A percentile compares a stretch with the other conserved stretches of the same genome.
phyloP scores from a whole-genome alignment of 1,140 invertebrate genomes.

The Zaprionus capensis region DNA sequence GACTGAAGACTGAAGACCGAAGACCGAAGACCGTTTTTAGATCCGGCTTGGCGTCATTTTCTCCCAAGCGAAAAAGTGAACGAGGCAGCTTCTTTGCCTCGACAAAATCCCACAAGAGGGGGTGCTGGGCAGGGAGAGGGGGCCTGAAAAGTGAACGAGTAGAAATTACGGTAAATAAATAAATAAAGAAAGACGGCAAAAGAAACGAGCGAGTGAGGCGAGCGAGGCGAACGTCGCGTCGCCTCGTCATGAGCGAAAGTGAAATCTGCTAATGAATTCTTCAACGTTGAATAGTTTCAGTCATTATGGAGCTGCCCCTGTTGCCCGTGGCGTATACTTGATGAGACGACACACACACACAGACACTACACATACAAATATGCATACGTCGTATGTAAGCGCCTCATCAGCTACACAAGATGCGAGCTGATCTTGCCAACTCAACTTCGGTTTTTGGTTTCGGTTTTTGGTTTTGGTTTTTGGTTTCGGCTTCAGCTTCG shows the following conservation, averaged over 20 bases:
- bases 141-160: slow-evolving; percentile 71
- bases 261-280: slow-evolving; percentile 84
- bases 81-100: slow-evolving; percentile 60
- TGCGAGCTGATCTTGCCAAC: slow-evolving; percentile 39
- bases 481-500: slow-evolving; percentile 43
- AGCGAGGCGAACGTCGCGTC: slow-evolving; percentile 49
- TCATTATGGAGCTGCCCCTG: slow-evolving; percentile 67
- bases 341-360: slow-evolving; percentile 43
- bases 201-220: slow-evolving; percentile 8
- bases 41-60: slow-evolving; percentile 72
- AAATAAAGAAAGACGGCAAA: slow-evolving; percentile 34
- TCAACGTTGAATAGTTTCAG: slow-evolving; percentile 84
- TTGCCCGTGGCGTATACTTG: slow-evolving; percentile 69
- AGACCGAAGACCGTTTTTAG: slow-evolving; percentile 34
- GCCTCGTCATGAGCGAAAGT: slow-evolving; percentile 83
- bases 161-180: slow-evolving; percentile 83
- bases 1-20: background rate
- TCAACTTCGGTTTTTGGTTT: background rate
- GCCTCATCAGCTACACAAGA: slow-evolving; percentile 46
- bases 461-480: slow-evolving; percentile 34
- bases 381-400: slow-evolving; percentile 17
- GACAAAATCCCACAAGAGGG: slow-evolving; percentile 18
- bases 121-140: slow-evolving; percentile 4
- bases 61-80: slow-evolving; percentile 47
- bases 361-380: background rate